These are phyloP conservation scores for Sphaeramia orbicularis DNA, from an alignment of 2,797 vertebrate species.

Conservation along the genomic window DNA sequence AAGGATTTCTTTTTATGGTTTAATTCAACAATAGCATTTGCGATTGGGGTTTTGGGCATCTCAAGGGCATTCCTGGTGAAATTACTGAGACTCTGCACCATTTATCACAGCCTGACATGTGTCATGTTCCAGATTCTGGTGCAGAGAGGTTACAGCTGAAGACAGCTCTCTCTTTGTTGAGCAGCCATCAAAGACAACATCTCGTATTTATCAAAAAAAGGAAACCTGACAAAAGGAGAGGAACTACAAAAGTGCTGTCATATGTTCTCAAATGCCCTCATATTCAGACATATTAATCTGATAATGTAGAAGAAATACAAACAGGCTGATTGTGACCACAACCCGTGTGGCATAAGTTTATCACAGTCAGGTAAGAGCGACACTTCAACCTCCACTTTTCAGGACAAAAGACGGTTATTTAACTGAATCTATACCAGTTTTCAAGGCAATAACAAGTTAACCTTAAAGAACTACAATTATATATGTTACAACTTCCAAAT, in stretches of 20 bases:
- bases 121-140: conserved; percentile 99
- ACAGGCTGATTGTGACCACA: conserved; percentile 28
- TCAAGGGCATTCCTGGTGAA: conserved; percentile 99
- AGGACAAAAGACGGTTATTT: conserved; percentile 12
- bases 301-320: conserved; percentile 42
- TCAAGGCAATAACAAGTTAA: not conserved
- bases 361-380: conserved; percentile 28
- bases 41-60: conserved; percentile 97
- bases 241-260: conserved; percentile 50
- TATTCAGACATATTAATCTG: conserved; percentile 58
- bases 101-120: conserved; percentile 99
- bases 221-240: conserved; percentile 59
- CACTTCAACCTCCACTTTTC: not conserved
- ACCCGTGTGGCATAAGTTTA: conserved; percentile 23
- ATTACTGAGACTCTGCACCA: conserved; percentile 99
- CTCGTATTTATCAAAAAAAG: conserved; percentile 82
- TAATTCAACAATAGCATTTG: conserved; percentile 99
- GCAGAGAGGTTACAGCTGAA: conserved; percentile 98
- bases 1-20: conserved; percentile 94
- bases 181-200: conserved; percentile 92
- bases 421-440: conserved; percentile 4
- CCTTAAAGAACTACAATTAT: too few relatives aligned
- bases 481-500: too few relatives aligned
- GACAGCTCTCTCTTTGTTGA: conserved; percentile 98
- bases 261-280: conserved; percentile 39